Conservation (phyloP, 2,888 invertebrate genomes). For the Torymus aiolomorphi region DNA sequence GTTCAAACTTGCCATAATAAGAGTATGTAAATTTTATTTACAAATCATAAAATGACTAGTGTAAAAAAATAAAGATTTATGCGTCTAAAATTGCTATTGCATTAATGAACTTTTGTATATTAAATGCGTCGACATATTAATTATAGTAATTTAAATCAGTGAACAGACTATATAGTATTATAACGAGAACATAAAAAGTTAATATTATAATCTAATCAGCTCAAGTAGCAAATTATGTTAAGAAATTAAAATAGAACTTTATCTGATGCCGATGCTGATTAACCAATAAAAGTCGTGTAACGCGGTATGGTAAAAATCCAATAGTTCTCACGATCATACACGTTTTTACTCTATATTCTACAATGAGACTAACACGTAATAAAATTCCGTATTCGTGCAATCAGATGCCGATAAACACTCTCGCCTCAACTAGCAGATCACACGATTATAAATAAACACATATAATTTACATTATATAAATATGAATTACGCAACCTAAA, state of each 20-base stretch:
- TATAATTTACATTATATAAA: no score
- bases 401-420: constrained; percentile 9
- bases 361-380: neutral
- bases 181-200: constrained; percentile 4
- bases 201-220: constrained; percentile 9
- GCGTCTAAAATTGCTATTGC: no score
- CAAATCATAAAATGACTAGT: no score
- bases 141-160: no score
- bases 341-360: constrained; percentile 1
- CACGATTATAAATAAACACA: neutral
- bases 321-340: constrained; percentile 43
- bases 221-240: no score
- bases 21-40: no score
- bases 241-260: constrained; percentile 21
- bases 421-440: neutral
- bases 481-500: no score
- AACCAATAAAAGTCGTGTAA: constrained; percentile 12
- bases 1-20: no score
- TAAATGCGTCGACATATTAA: no score
- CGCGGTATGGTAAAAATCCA: neutral
- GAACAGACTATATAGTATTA: neutral
- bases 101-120: no score
- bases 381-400: constrained; percentile 10
- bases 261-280: constrained; percentile 17
- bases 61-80: no score